Base-by-base conservation (phyloP, 2,888 invertebrate species). In the Leptopterna dolabrata region DNA sequence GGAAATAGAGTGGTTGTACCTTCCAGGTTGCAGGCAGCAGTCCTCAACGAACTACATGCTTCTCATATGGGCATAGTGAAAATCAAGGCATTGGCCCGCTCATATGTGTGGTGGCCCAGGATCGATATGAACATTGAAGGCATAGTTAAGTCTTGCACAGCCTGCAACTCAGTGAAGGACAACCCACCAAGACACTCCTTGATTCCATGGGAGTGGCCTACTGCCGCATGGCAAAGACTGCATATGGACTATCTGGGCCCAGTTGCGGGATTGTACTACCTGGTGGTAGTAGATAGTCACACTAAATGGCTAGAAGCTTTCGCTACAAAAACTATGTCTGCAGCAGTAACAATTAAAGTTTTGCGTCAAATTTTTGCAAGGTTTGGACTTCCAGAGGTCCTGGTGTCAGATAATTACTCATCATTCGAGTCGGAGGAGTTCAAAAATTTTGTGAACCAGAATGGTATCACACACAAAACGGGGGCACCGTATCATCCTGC, bases 51-150 rank as follows among this genome's bases (percentile, higher is more conserved):
- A 4, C 41, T 78, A 0, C 78, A 78, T 24, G 19, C 19, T 11
- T 13, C 71, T 30, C 90, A 90, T 80, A 76, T 90, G 85, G 90
- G 90, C 6, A 89, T 90, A 9, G 88, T 90, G n/a, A 14, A 90
- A 88, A 90, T n/a, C 14, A 78, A 78, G 27, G 7, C 30, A 1
- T 14, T 76, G 36, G 27, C 30, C 0, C n/a, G 78, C 1, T 78
- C 78, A 3, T 78, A 43, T 45, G 78, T 78, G 3, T 78, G 45
- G 78, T 78, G 78, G 78, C 78, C 78, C 7, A 1, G 3, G 1
- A 1, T 78, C 0, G 45, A 78, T 19, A 24, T 1, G 4, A 45
- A 78, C 6, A 45, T 78, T 3, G 78, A 78, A 27, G 43, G 45
- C 0, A 45, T 45, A 11, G 45, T 78, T 2, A 29, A 9, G 7